A percentile compares a stretch with the other conserved stretches of the same genome.
Evolutionary conservation across 1,140 invertebrate genomes (phyloP).

Genomic region (Bemisia tabaci): DNA sequence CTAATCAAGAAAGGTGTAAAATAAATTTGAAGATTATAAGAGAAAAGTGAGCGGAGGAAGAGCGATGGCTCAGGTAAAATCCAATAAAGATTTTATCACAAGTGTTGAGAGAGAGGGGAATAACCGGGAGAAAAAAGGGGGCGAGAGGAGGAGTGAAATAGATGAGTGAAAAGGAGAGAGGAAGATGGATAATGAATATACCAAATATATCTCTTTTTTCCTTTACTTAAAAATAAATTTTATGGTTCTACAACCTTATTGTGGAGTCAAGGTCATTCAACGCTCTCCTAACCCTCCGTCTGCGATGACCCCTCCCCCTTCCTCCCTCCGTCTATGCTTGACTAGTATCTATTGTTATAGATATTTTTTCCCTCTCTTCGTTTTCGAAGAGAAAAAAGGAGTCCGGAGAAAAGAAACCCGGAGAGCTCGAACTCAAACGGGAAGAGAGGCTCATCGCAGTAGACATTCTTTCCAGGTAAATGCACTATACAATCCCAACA

Average conservation of each 20-base stretch:
- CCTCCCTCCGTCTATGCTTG: neutral
- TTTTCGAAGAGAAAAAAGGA: neutral
- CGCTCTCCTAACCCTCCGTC: neutral
- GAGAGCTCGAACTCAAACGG: neutral
- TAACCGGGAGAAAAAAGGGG: neutral
- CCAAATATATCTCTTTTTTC: neutral
- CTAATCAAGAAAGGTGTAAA: too few species aligned
- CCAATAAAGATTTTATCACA: neutral
- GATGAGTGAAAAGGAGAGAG: neutral
- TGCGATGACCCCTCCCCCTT: neutral
- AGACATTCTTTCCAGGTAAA: neutral
- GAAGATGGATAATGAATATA: neutral
- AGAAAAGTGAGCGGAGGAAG: neutral
- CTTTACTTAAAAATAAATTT: neutral
- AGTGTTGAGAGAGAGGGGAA: neutral
- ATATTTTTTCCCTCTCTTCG: neutral
- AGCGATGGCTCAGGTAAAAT: neutral
- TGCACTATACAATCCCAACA: neutral
- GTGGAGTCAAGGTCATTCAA: neutral
- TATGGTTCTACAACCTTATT: neutral
- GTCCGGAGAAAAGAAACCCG: neutral
- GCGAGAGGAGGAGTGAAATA: neutral
- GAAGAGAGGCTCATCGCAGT: neutral
- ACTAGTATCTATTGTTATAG: neutral
- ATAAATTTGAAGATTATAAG: too few species aligned